Percentiles rank a stretch among this genome's conserved stretches.
Conservation (phyloP, 2,797 vertebrate species). For the Rachycentron canadum region DNA sequence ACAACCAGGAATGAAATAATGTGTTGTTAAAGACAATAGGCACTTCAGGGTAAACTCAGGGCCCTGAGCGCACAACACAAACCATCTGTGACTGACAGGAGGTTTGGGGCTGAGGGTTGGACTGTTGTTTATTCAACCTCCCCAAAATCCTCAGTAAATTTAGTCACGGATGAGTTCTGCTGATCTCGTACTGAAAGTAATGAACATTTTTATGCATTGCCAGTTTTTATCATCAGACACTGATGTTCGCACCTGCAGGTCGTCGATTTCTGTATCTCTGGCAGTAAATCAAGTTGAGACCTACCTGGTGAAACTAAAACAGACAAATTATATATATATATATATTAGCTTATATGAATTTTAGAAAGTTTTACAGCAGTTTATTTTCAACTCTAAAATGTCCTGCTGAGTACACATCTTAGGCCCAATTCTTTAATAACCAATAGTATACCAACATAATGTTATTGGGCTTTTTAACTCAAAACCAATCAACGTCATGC, state of each 20-base stretch:
- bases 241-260: conserved; percentile 15
- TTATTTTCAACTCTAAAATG: too few relatives aligned
- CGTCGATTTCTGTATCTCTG: background rate
- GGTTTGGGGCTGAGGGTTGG: conserved; percentile 42
- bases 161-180: conserved; percentile 45
- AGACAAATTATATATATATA: too few relatives aligned
- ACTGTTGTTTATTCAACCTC: conserved; percentile 51
- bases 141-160: conserved; percentile 46
- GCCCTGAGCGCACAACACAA: conserved; percentile 38
- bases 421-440: background rate
- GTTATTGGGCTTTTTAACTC: background rate
- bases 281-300: background rate
- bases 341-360: too few relatives aligned
- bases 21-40: conserved; percentile 34
- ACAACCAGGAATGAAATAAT: conserved; percentile 36
- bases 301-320: too few relatives aligned
- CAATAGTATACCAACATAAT: too few relatives aligned
- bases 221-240: conserved; percentile 25
- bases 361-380: too few relatives aligned
- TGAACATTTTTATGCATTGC: conserved; percentile 44
- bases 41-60: conserved; percentile 47
- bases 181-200: conserved; percentile 48
- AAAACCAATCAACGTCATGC: background rate
- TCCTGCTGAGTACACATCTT: background rate
- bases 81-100: conserved; percentile 60